A percentile compares a stretch with the other conserved stretches of the same genome.
Evolutionary conservation across 2,888 invertebrate species (phyloP).

Genomic region (Parapristionchus giblindavisi): DNA sequence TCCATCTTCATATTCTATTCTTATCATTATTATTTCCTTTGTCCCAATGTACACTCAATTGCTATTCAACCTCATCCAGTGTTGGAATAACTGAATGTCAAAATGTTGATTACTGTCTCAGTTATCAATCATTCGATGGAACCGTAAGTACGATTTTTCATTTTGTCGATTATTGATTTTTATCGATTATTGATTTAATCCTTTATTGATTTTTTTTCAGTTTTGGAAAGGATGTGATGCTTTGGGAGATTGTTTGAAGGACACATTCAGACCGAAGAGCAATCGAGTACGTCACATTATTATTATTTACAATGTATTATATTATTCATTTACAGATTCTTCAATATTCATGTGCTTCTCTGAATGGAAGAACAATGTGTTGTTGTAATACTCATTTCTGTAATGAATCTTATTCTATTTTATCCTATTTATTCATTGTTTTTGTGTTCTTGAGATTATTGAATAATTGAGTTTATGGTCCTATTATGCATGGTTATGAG

Average conservation of each 20-base stretch:
- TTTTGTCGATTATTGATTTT: neutral
- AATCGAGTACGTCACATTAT: no score
- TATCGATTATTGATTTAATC: neutral
- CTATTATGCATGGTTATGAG: no score
- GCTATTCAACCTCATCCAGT: neutral
- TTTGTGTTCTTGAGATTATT: no score
- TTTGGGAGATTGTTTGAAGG: slow-evolving; percentile 1
- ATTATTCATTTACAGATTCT: neutral
- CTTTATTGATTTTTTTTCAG: neutral
- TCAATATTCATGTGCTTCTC: slow-evolving; percentile 6
- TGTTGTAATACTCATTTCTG: slow-evolving; percentile 21
- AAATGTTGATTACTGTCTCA: slow-evolving; percentile 24
- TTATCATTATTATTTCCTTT: no score
- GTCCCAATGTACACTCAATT: no score
- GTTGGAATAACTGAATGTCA: neutral
- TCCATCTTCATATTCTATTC: no score
- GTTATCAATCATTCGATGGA: slow-evolving; percentile 15
- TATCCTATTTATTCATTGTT: no score
- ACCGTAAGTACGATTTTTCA: neutral
- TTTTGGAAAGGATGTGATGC: slow-evolving; percentile 6
- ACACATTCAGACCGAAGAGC: slow-evolving; percentile 6
- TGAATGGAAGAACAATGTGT: slow-evolving; percentile 11
- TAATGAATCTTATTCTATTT: neutral
- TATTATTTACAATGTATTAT: neutral
- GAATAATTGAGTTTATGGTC: no score